Evolutionary conservation across 2,888 invertebrate species (phyloP).

Genomic region (Rhaphigaster nebulosa): DNA sequence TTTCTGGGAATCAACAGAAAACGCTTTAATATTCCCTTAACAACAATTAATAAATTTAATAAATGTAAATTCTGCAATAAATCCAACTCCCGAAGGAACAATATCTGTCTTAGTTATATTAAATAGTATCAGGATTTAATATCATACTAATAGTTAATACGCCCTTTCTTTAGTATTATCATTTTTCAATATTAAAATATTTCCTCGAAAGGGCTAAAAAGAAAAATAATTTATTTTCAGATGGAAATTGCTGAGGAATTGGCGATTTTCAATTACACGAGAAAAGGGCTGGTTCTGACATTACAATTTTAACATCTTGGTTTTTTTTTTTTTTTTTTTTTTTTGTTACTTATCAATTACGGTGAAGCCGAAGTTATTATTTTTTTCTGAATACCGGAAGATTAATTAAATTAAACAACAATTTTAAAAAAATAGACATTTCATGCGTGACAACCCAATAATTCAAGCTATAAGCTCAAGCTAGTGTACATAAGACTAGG

Average conservation of each 20-base stretch:
- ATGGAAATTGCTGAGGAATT: background rate
- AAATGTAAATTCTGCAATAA: slow-evolving; percentile 56
- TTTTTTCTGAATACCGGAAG: background rate
- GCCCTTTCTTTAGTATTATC: background rate
- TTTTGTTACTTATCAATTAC: background rate
- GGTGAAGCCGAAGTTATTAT: background rate
- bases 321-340: too few species aligned
- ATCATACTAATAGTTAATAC: background rate
- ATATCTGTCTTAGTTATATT: slow-evolving; percentile 44
- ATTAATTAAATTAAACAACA: background rate
- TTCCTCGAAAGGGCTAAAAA: background rate
- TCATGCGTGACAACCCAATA: too few species aligned
- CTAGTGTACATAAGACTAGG: too few species aligned
- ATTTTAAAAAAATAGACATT: too few species aligned
- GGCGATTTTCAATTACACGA: background rate
- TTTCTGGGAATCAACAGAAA: too few species aligned
- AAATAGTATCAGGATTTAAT: background rate
- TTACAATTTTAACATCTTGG: background rate
- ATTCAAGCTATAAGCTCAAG: too few species aligned
- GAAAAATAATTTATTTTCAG: background rate
- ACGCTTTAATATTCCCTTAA: too few species aligned
- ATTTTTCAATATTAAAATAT: background rate
- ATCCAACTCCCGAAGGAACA: background rate
- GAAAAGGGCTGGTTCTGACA: background rate
- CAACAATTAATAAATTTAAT: slow-evolving; percentile 57